Conservation (phyloP, 2,113 vertebrate species). For the Micromys minutus region DNA sequence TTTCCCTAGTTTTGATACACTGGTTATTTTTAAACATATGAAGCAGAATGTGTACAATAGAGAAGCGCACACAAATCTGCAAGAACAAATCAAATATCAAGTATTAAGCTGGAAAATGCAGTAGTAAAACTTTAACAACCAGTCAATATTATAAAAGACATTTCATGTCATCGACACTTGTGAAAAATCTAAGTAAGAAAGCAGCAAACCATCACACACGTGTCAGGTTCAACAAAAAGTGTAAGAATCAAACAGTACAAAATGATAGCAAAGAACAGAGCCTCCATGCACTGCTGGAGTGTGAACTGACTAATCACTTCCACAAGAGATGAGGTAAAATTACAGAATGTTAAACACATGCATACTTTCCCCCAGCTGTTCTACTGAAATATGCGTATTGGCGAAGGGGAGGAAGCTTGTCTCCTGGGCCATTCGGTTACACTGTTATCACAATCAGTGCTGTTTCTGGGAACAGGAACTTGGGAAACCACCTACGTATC, state of each 20-base stretch:
- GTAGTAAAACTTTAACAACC: background rate
- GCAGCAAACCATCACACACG: background rate
- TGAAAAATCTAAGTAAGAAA: background rate
- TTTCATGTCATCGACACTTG: no score
- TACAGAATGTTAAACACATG: background rate
- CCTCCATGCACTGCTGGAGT: background rate
- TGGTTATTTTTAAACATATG: background rate
- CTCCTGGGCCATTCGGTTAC: background rate
- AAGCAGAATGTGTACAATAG: background rate
- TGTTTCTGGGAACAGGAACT: background rate
- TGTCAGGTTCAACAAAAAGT: background rate
- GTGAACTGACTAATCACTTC: background rate
- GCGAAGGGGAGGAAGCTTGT: no score
- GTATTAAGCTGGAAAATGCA: background rate
- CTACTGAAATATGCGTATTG: background rate
- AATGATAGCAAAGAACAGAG: background rate
- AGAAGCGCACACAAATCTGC: background rate
- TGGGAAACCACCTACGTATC: background rate
- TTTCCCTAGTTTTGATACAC: background rate
- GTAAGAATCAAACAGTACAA: background rate
- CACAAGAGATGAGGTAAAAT: background rate
- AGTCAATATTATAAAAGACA: background rate
- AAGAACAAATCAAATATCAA: background rate
- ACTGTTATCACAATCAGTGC: background rate
- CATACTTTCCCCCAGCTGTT: background rate